Evolutionary conservation across 2,113 vertebrate genomes (phyloP).

Genomic region (Benitochromis conjunctus): DNA sequence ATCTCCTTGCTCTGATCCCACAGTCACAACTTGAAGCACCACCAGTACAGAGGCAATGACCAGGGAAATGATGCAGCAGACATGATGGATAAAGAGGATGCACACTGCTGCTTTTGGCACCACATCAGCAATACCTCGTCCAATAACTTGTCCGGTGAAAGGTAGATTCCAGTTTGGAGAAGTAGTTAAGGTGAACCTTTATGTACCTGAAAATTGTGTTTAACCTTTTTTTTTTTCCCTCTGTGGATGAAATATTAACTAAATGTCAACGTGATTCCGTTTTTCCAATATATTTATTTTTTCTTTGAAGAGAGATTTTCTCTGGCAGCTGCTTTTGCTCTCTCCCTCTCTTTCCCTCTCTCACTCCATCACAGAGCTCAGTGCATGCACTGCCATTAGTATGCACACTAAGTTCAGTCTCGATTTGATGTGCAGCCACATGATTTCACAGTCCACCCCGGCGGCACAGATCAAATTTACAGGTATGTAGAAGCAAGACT

Average conservation of each 20-base stretch:
- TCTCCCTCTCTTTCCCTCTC: background rate
- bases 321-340: background rate
- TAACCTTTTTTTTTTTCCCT: conserved; percentile 1
- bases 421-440: conserved; percentile 75
- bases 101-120: conserved; percentile 34
- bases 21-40: conserved; percentile 44
- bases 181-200: background rate
- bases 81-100: conserved; percentile 51
- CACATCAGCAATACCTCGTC: background rate
- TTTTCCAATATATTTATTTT: conserved; percentile 36
- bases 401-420: conserved; percentile 66
- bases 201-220: conserved; percentile 34
- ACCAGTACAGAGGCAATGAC: conserved; percentile 43
- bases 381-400: conserved; percentile 58
- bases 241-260: conserved; percentile 38
- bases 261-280: conserved; percentile 49
- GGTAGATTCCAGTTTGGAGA: background rate
- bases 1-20: conserved; percentile 35
- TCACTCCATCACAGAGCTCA: conserved; percentile 4
- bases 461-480: conserved; percentile 74
- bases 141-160: conserved; percentile 21
- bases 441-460: conserved; percentile 75
- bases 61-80: conserved; percentile 50
- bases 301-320: conserved; percentile 49
- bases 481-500: conserved; percentile 65